Evolutionary conservation across 1,140 invertebrate species (phyloP).

Genomic region (Drosophila melanica): DNA sequence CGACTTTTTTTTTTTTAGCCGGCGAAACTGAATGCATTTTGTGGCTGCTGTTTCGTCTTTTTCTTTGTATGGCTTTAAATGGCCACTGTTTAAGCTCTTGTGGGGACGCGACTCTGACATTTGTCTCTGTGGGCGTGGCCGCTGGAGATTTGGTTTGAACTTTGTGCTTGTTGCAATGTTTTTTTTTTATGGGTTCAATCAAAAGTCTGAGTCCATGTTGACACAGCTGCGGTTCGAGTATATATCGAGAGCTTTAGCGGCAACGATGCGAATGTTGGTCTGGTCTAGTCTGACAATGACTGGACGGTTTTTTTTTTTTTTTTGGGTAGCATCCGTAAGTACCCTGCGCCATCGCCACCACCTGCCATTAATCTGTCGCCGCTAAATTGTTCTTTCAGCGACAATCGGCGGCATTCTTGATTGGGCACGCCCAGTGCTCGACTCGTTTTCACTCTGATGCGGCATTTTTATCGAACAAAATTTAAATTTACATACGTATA

Average conservation of each 20-base stretch:
- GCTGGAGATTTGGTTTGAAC: not conserved
- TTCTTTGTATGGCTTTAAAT: not conserved
- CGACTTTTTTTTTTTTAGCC: slow-evolving; percentile 53
- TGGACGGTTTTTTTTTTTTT: slow-evolving; percentile 5
- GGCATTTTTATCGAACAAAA: slow-evolving; percentile 1
- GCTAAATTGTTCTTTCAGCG: slow-evolving; percentile 15
- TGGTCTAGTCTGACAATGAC: slow-evolving; percentile 32
- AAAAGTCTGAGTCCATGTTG: slow-evolving; percentile 6
- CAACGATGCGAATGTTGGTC: not conserved
- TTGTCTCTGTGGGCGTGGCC: not conserved
- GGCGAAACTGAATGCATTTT: slow-evolving; percentile 32
- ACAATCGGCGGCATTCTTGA: slow-evolving; percentile 20
- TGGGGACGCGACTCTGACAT: slow-evolving; percentile 13
- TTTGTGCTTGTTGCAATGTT: not conserved
- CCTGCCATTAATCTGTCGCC: slow-evolving; percentile 7
- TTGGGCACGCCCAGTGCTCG: not conserved
- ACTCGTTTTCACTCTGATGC: slow-evolving; percentile 10
- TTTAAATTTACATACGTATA: slow-evolving; percentile 25
- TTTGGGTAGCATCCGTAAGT: not conserved
- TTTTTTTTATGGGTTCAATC: not conserved
- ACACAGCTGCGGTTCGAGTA: slow-evolving; percentile 8
- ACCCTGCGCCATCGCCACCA: not conserved
- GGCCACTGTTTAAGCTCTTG: not conserved
- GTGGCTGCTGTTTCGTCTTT: not conserved
- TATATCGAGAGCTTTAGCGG: no score